Conservation (phyloP, 2,797 vertebrate genomes). For the Thamnophis elegans region DNA sequence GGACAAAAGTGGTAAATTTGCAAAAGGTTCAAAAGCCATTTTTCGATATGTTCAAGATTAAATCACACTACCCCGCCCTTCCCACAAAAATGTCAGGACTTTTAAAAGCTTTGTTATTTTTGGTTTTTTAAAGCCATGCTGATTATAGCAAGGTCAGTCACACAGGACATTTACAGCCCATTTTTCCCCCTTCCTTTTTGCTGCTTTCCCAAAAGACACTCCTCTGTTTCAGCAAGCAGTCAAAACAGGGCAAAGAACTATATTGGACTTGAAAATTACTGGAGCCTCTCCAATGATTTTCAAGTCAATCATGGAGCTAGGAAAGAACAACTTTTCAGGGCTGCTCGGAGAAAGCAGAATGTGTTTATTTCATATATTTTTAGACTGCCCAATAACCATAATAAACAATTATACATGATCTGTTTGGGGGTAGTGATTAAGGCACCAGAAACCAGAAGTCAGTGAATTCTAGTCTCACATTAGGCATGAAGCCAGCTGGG, state of each 20-base stretch:
- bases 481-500: background rate
- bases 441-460: background rate
- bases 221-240: background rate
- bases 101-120: background rate
- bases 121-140: conserved; percentile 16
- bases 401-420: background rate
- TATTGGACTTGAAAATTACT: conserved; percentile 14
- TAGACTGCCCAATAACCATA: background rate
- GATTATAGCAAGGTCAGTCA: background rate
- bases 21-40: background rate
- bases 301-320: conserved; percentile 19
- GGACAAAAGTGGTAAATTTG: background rate
- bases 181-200: background rate
- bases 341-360: conserved; percentile 50
- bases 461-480: background rate
- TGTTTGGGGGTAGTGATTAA: background rate
- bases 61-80: background rate
- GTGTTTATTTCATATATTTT: conserved; percentile 5
- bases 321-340: conserved; percentile 37
- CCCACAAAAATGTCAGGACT: background rate
- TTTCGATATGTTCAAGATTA: conserved; percentile 4
- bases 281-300: conserved; percentile 34
- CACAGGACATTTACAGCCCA: background rate
- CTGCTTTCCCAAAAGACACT: background rate
- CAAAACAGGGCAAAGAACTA: conserved; percentile 6